Percentiles rank a stretch among this genome's conserved stretches.
Conservation (phyloP, 2,888 invertebrate species). For the Eutolmus rufibarbis region DNA sequence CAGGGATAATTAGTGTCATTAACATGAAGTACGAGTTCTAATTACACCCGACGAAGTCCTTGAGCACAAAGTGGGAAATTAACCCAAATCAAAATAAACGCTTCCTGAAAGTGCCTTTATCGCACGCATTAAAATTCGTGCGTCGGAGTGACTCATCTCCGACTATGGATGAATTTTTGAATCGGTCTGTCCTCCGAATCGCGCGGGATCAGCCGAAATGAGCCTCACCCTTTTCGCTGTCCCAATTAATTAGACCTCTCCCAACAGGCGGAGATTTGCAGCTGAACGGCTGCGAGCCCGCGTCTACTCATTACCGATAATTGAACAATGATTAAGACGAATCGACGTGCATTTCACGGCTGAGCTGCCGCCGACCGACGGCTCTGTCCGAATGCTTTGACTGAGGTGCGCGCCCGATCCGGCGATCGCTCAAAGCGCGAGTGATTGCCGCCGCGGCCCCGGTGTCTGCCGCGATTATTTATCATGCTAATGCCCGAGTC, state of each 20-base stretch:
- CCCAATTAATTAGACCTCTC: not conserved
- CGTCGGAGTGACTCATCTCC: not conserved
- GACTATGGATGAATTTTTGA: not conserved
- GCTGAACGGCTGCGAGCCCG: not conserved
- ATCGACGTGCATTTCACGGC: constrained; percentile 21
- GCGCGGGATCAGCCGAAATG: not conserved
- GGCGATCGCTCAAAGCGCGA: not conserved
- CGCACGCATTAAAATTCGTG: not conserved
- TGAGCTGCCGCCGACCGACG: not conserved
- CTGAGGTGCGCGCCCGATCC: not conserved
- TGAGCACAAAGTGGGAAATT: not conserved
- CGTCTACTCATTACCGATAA: constrained; percentile 5
- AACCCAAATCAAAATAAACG: not conserved
- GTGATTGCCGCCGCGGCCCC: not conserved
- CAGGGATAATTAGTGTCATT: not conserved
- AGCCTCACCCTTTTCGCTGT: not conserved
- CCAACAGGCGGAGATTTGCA: not conserved
- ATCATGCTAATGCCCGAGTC: not conserved
- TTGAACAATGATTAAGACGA: constrained; percentile 1
- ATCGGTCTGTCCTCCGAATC: not conserved
- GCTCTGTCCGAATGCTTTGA: not conserved
- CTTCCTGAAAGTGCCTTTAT: not conserved
- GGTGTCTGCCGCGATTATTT: not conserved
- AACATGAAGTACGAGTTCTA: not conserved
- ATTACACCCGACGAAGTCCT: not conserved